Conservation (phyloP, 2,113 vertebrate species). For the Cebus imitator region DNA sequence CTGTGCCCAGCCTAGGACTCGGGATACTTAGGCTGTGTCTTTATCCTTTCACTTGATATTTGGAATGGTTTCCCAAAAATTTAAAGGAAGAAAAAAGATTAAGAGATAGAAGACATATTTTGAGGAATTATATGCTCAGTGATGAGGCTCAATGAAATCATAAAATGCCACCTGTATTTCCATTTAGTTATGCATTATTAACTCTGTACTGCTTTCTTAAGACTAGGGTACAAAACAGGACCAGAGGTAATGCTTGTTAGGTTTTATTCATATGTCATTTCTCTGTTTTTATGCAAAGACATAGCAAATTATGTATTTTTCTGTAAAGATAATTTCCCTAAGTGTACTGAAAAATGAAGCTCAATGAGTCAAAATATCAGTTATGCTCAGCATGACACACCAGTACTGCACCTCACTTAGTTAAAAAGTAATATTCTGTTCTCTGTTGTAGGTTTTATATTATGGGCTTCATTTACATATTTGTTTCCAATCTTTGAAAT, state of each 20-base stretch:
- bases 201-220: neutral
- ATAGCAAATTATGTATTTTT: neutral
- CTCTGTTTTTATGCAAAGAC: slow-evolving; percentile 54
- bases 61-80: neutral
- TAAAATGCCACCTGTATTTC: slow-evolving; percentile 11
- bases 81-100: neutral
- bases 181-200: slow-evolving; percentile 57
- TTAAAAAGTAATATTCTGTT: slow-evolving; percentile 27
- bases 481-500: slow-evolving; percentile 25
- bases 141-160: neutral
- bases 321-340: slow-evolving; percentile 60
- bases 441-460: slow-evolving; percentile 21
- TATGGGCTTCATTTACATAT: neutral
- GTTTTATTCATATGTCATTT: slow-evolving; percentile 6
- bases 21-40: neutral
- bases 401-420: neutral
- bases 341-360: slow-evolving; percentile 50
- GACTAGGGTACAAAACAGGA: neutral
- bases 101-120: neutral
- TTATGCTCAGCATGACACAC: slow-evolving; percentile 44
- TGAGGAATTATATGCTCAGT: slow-evolving; percentile 4
- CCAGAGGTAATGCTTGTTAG: neutral
- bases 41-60: neutral
- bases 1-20: neutral
- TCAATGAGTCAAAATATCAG: slow-evolving; percentile 23